These are phyloP conservation scores for Cydia amplana DNA, from an alignment of 1,140 invertebrate species.

Conservation along the genomic window DNA sequence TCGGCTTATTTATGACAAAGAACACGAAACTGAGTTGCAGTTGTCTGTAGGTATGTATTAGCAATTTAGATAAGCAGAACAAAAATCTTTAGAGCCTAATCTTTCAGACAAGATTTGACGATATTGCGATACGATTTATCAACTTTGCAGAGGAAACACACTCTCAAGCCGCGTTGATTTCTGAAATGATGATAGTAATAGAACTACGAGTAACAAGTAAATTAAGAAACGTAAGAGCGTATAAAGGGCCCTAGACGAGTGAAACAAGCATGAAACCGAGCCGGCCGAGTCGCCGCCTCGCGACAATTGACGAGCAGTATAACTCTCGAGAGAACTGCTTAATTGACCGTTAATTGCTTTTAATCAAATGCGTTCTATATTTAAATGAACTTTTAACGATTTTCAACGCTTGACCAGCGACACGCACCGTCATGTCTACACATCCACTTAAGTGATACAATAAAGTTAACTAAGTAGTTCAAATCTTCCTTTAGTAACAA, in stretches of 20 bases:
- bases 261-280: conserved; percentile 53
- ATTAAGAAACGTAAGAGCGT: not conserved
- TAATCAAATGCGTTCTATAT: conserved; percentile 79
- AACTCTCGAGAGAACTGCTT: conserved; percentile 67
- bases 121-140: not conserved
- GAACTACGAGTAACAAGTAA: conserved; percentile 4
- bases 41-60: conserved; percentile 55
- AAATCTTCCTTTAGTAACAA: not conserved
- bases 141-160: not conserved
- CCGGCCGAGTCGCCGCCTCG: conserved; percentile 57
- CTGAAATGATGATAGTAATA: not conserved
- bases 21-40: conserved; percentile 61
- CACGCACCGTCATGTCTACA: not conserved
- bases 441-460: not conserved
- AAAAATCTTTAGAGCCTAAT: not conserved
- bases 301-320: conserved; percentile 63
- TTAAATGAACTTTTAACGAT: conserved; percentile 76
- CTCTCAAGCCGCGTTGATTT: not conserved
- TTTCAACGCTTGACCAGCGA: conserved; percentile 34
- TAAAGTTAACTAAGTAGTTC: not conserved
- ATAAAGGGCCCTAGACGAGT: conserved; percentile 28
- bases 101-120: not conserved
- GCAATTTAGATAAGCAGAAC: conserved; percentile 51
- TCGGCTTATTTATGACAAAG: conserved; percentile 64
- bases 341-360: conserved; percentile 77